Base-by-base conservation (phyloP, 1,140 invertebrate species). In the Drosophila tropicalis region DNA sequence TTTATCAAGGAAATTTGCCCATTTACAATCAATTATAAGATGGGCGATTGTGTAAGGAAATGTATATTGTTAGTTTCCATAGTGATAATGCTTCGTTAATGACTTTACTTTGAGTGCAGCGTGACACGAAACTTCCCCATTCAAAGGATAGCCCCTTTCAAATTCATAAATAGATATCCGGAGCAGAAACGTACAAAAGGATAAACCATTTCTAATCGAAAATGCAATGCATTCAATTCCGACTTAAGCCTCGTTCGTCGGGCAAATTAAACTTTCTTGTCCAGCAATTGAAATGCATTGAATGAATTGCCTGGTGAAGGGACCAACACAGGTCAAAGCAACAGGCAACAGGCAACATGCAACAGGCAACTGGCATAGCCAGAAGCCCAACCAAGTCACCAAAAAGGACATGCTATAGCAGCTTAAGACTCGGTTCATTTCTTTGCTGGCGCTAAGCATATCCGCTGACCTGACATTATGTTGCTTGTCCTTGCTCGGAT, bases 201-300 rank as follows among this genome's bases (percentile, higher is more conserved):
- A 40, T 62, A 63, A 41, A 13, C 10, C 36, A 39, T 67, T 81
- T 9, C 67, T 75, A 71, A 81, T 82, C 79, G 77, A 79, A 79
- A 81, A 82, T 76, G 79, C 76, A 83, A 64, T 70, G 58, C 76
- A 83, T 82, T 82, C 81, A 78, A 76, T 77, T 76, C 66, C 58
- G 29, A 72, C 67, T 44, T 86, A 86, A 85, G 81, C 81, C 70
- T 25, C 70, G 62, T 54, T 63, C 25, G 19, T 51, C 17, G n/a
- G 47, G 44, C 57, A 87, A 86, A 86, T 86, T 87, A 86, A 86
- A 87, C 70, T 76, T 78, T 63, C 36, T 55, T 54, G 32, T 51
- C n/a, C 40, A 51, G 41, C 83, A 72, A 68, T 72, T 72, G 68
- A 79, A 87, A 77, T 86, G 79, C 75, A 83, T 83, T 86, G 73